phyloP scores from a whole-genome alignment of 2,113 vertebrate species.

The Toxotes chatareus region DNA sequence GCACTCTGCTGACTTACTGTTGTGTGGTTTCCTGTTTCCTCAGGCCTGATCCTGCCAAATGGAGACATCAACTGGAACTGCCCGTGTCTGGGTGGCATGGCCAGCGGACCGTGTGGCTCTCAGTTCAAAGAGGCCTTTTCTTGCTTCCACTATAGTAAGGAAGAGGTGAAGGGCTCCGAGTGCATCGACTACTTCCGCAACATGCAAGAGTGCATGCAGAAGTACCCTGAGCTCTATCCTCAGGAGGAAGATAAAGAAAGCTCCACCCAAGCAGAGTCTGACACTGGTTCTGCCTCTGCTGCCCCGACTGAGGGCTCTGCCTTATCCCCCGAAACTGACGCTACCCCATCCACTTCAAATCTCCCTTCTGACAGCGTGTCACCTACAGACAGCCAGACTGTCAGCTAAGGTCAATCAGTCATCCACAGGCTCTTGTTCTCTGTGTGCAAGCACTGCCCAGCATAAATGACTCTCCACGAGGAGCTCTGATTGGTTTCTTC shows the following conservation, averaged over 20 bases:
- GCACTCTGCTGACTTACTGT: not conserved
- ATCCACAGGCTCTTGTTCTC: slow-evolving; percentile 15
- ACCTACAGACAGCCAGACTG: slow-evolving; percentile 63
- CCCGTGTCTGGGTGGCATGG: slow-evolving; percentile 96
- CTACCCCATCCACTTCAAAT: slow-evolving; percentile 13
- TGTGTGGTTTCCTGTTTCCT: slow-evolving; percentile 6
- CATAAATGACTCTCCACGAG: slow-evolving; percentile 40
- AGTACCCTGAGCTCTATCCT: slow-evolving; percentile 95
- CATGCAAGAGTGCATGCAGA: slow-evolving; percentile 99
- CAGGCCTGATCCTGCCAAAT: slow-evolving; percentile 93
- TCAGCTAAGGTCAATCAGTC: slow-evolving; percentile 71
- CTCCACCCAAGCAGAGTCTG: slow-evolving; percentile 52
- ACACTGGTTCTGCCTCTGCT: slow-evolving; percentile 9
- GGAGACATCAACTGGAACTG: slow-evolving; percentile 99
- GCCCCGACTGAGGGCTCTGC: slow-evolving; percentile 27
- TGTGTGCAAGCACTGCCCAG: slow-evolving; percentile 24
- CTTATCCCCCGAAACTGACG: slow-evolving; percentile 55
- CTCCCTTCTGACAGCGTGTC: slow-evolving; percentile 24
- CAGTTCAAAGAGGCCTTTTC: slow-evolving; percentile 99
- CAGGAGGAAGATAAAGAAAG: slow-evolving; percentile 91
- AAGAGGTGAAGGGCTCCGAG: slow-evolving; percentile 96
- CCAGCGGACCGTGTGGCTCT: slow-evolving; percentile 95
- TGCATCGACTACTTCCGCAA: slow-evolving; percentile 93
- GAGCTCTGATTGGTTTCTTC: slow-evolving; percentile 16
- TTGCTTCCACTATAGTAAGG: slow-evolving; percentile 96